These are phyloP conservation scores for Rhodinocichla rosea DNA, from an alignment of 2,113 vertebrate species.

Conservation along the genomic window DNA sequence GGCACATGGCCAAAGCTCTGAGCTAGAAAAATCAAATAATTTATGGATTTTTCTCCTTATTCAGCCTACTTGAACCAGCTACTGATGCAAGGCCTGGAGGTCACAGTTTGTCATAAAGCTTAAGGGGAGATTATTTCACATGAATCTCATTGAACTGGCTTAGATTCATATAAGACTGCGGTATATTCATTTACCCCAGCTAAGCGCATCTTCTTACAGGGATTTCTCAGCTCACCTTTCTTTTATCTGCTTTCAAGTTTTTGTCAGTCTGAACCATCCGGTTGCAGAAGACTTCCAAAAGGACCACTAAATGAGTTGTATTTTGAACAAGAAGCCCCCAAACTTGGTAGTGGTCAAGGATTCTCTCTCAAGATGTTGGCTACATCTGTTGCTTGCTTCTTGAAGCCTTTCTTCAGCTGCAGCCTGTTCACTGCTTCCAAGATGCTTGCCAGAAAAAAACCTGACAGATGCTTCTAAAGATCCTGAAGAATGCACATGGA, in stretches of 20 bases:
- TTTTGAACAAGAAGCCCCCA: neutral
- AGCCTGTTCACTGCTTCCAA: neutral
- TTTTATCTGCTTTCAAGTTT: neutral
- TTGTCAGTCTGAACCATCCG: neutral
- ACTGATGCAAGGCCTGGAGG: neutral
- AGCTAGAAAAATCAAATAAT: neutral
- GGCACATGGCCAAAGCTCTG: neutral
- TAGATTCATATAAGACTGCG: neutral
- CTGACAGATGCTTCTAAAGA: neutral
- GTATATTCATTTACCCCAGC: neutral
- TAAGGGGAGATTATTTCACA: neutral
- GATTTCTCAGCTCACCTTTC: neutral
- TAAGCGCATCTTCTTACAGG: neutral
- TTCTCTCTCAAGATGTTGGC: neutral
- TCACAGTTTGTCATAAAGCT: neutral
- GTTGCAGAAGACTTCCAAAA: neutral
- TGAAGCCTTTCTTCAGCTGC: neutral
- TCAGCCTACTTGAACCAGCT: neutral
- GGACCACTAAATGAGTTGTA: neutral
- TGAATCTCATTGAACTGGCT: neutral
- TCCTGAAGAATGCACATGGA: neutral
- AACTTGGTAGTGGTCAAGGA: neutral
- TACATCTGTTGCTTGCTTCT: neutral
- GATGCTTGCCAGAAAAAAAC: neutral
- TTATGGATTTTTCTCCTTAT: constrained; percentile 20